Conservation (phyloP, 1,140 invertebrate genomes). For the Drosophila pandora region DNA sequence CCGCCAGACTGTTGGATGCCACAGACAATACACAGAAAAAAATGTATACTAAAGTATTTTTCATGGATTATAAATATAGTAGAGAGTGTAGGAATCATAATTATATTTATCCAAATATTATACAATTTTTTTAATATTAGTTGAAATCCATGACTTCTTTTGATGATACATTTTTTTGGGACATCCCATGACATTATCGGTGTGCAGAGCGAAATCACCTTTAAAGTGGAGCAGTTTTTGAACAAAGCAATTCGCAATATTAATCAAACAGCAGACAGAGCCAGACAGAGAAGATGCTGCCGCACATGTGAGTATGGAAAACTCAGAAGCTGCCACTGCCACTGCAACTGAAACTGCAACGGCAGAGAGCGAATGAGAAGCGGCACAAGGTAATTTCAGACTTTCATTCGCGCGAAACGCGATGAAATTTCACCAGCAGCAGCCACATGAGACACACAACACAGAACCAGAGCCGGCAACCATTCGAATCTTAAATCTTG, state of each 20-base stretch:
- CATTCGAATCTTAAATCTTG: constrained; percentile 36
- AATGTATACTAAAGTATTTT: background rate
- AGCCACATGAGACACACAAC: constrained; percentile 46
- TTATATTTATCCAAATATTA: too few relatives aligned
- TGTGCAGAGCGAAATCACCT: constrained; percentile 72
- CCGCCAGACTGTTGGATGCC: constrained; percentile 1
- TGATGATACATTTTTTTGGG: background rate
- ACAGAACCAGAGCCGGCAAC: constrained; percentile 54
- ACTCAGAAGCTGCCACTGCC: constrained; percentile 24
- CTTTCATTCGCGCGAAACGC: constrained; percentile 82
- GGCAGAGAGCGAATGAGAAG: constrained; percentile 68
- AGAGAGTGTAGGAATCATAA: too few relatives aligned
- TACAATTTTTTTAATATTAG: too few relatives aligned
- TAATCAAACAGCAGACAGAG: constrained; percentile 62
- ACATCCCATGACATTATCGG: constrained; percentile 14
- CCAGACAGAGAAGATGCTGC: constrained; percentile 36
- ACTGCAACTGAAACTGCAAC: constrained; percentile 17
- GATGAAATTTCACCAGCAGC: constrained; percentile 78
- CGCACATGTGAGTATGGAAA: constrained; percentile 53
- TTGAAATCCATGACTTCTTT: background rate
- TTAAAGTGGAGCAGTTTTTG: constrained; percentile 82
- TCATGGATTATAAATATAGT: too few relatives aligned
- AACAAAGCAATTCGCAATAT: constrained; percentile 83
- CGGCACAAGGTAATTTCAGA: constrained; percentile 80
- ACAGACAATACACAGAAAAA: background rate